Evolutionary conservation across 2,888 invertebrate genomes (phyloP).

Genomic region (Drosophila peninsularis): DNA sequence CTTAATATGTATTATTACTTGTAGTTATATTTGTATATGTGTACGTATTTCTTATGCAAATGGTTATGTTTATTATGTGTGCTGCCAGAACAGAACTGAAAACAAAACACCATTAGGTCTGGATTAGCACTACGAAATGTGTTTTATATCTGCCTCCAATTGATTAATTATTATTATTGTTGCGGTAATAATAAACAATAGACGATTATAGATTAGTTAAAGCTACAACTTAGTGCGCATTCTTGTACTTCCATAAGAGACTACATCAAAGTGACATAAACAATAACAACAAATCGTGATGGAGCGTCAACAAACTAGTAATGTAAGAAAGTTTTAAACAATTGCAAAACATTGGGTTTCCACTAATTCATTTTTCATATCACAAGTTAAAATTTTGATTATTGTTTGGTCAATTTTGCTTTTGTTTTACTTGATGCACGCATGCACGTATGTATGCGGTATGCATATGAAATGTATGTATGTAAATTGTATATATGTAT

Average conservation of each 20-base stretch:
- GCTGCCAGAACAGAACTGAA: conserved; percentile 57
- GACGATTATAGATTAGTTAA: conserved; percentile 65
- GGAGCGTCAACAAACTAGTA: conserved; percentile 40
- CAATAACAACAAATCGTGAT: conserved; percentile 55
- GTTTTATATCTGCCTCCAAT: conserved; percentile 17
- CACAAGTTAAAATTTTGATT: conserved; percentile 84
- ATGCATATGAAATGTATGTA: conserved; percentile 41
- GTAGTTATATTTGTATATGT: conserved; percentile 62
- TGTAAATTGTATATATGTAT: conserved; percentile 29
- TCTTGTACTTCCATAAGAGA: conserved; percentile 70
- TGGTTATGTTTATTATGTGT: conserved; percentile 61
- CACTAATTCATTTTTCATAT: conserved; percentile 74
- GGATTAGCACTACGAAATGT: conserved; percentile 47
- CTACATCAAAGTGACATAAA: conserved; percentile 51
- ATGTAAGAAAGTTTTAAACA: conserved; percentile 35
- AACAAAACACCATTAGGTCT: conserved; percentile 52
- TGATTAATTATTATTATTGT: conserved; percentile 56
- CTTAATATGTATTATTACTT: conserved; percentile 64
- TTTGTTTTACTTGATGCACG: conserved; percentile 31
- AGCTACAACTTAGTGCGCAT: conserved; percentile 78
- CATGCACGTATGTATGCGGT: conserved; percentile 24
- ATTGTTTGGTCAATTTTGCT: conserved; percentile 80
- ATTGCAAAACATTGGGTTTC: conserved; percentile 45
- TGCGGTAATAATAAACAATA: conserved; percentile 56
- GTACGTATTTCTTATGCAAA: conserved; percentile 54